Evolutionary conservation across 2,113 vertebrate species (phyloP), one percentile per base, ranked within the genome.

Genomic region (Amia ocellicauda): DNA sequence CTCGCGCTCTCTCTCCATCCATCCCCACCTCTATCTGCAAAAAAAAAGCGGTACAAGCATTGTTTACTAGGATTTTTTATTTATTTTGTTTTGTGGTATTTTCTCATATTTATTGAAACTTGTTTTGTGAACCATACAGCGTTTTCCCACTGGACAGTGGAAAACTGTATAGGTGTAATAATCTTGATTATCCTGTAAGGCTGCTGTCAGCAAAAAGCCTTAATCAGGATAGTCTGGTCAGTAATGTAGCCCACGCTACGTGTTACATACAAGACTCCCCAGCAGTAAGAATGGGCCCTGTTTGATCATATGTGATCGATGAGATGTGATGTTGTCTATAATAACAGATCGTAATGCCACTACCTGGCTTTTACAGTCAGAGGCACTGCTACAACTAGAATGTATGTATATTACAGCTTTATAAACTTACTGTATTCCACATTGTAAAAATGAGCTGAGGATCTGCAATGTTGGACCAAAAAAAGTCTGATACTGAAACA

Each of bases 301-400:
- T 36, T 36, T 36, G 5, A 36, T 36, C 31, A 36, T 10, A 10
- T 10, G 11, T 5, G 31, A 36, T 36, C 11, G 31, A 36, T 7
- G 31, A 36, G 11, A 36, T 7, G 11, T 7, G 5, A 1, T 36
- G 5, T 10, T 2, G 1, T 36, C 31, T 36, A 10, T 47, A 47
- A 47, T 17, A 47, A 47, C 9, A 47, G 43, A 47, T 47, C 16
- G 40, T 7, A 41, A 41, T 41, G 43, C 4, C 43, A 47, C 43
- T 47, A 47, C 43, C 17, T 47, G 43, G 13, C 17, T 47, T 47
- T 47, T 47, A 47, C 4, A 47, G 17, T 36, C 11, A 36, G 31
- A 36, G 11, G 71, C 67, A 75, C 23, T 62, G 71, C 76, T 79
- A 80, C 80, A 75, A 80, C 70, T 72, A 78, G 82, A 88, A 85